These are phyloP conservation scores for Protobothrops flavoviridis DNA, from an alignment of 2,113 vertebrate genomes.

Conservation along the genomic window DNA sequence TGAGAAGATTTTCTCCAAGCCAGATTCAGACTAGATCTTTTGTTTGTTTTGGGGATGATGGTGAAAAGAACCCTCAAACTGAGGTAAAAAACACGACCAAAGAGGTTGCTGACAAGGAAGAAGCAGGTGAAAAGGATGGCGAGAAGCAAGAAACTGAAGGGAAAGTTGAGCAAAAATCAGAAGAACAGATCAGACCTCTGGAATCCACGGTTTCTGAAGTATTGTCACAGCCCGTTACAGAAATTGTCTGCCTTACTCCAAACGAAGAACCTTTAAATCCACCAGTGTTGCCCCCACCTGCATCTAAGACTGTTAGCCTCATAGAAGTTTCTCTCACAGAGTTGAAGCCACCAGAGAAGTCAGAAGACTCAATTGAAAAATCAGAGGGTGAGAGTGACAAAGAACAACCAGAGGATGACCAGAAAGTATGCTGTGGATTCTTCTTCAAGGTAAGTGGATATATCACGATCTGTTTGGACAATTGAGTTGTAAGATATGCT, in stretches of 20 bases:
- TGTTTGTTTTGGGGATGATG: slow-evolving; percentile 86
- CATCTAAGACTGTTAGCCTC: slow-evolving; percentile 78
- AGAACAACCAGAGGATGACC: slow-evolving; percentile 84
- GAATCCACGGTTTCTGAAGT: slow-evolving; percentile 84
- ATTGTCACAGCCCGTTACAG: slow-evolving; percentile 81
- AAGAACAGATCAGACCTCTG: slow-evolving; percentile 72
- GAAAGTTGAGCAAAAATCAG: slow-evolving; percentile 38
- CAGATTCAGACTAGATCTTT: slow-evolving; percentile 86
- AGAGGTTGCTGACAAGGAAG: slow-evolving; percentile 59
- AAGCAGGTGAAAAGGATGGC: slow-evolving; percentile 61
- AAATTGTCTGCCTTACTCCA: slow-evolving; percentile 82
- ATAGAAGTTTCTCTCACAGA: slow-evolving; percentile 93
- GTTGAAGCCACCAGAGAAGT: slow-evolving; percentile 81
- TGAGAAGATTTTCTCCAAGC: slow-evolving; percentile 91
- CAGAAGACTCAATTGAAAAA: slow-evolving; percentile 71
- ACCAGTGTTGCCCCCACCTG: slow-evolving; percentile 58
- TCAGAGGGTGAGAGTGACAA: slow-evolving; percentile 74
- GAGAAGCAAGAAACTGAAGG: slow-evolving; percentile 42
- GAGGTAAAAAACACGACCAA: slow-evolving; percentile 66
- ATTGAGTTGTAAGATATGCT: neutral
- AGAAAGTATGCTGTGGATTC: slow-evolving; percentile 92
- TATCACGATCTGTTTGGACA: neutral
- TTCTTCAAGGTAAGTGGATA: slow-evolving; percentile 89
- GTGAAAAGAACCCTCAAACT: slow-evolving; percentile 57
- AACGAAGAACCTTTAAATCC: slow-evolving; percentile 75